These are phyloP conservation scores for Progne subis DNA, from an alignment of 2,113 vertebrate genomes.

Conservation along the genomic window DNA sequence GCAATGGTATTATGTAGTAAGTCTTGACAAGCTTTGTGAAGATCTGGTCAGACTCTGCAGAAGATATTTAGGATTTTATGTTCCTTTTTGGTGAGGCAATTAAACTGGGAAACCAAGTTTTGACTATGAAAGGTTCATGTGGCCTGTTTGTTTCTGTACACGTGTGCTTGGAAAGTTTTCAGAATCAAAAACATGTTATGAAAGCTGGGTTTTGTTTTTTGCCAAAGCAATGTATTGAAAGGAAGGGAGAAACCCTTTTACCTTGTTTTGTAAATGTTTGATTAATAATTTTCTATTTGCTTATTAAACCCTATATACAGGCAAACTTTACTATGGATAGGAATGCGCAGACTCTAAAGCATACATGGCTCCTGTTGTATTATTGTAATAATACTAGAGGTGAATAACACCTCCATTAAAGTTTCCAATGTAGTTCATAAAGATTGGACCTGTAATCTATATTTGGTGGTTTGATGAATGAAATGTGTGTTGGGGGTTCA, in stretches of 20 bases:
- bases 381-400: conserved; percentile 26
- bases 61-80: neutral
- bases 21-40: neutral
- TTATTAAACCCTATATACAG: neutral
- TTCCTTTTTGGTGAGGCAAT: neutral
- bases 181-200: neutral
- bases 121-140: neutral
- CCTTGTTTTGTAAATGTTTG: conserved; percentile 39
- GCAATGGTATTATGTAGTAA: neutral
- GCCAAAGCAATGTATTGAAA: neutral
- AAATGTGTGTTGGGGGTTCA: conserved; percentile 14
- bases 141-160: neutral
- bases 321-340: neutral
- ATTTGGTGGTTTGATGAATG: conserved; percentile 29
- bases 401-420: conserved; percentile 62
- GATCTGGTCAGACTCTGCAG: neutral
- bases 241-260: neutral
- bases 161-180: neutral
- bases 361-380: conserved; percentile 23
- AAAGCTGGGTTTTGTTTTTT: neutral
- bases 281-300: conserved; percentile 55
- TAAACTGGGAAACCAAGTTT: neutral
- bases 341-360: conserved; percentile 47
- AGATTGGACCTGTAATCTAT: conserved; percentile 33
- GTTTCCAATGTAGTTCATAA: conserved; percentile 59